phyloP scores from a whole-genome alignment of 2,113 vertebrate genomes.

The Myiopsitta monachus region DNA sequence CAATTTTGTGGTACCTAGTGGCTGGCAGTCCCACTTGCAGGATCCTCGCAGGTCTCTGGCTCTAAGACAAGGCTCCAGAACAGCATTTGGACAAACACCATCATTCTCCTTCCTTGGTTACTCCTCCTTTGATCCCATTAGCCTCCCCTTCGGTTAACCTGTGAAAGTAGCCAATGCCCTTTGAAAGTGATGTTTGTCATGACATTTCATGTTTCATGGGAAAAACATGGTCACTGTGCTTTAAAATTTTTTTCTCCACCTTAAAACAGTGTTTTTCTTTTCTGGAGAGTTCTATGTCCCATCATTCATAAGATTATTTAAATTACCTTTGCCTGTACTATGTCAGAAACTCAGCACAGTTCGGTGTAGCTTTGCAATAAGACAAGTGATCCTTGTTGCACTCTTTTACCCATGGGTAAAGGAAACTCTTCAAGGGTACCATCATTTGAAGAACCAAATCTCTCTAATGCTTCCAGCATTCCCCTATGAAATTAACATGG shows the following conservation, averaged over 20 bases:
- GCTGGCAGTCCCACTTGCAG: not conserved
- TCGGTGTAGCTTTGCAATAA: not conserved
- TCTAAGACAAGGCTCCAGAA: not conserved
- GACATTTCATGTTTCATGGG: not conserved
- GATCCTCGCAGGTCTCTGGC: not conserved
- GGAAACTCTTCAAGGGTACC: not conserved
- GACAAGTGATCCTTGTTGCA: not conserved
- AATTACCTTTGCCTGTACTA: not conserved
- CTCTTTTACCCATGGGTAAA: not conserved
- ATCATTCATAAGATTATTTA: fast-evolving
- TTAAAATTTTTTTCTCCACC: not conserved
- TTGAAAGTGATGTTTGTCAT: not conserved
- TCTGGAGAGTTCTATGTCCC: not conserved
- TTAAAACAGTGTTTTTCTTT: not conserved
- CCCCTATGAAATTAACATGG: not conserved
- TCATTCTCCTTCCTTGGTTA: not conserved
- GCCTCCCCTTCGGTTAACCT: not conserved
- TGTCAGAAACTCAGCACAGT: not conserved
- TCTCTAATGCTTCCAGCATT: not conserved
- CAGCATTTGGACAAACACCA: not conserved
- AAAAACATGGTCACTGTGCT: fast-evolving
- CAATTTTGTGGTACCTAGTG: not conserved
- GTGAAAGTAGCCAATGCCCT: not conserved
- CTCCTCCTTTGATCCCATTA: not conserved
- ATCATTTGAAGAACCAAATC: not conserved